Evolutionary conservation across 1,140 invertebrate species (phyloP), one percentile per base, ranked within the genome.

Genomic region (Bombus confusus): DNA sequence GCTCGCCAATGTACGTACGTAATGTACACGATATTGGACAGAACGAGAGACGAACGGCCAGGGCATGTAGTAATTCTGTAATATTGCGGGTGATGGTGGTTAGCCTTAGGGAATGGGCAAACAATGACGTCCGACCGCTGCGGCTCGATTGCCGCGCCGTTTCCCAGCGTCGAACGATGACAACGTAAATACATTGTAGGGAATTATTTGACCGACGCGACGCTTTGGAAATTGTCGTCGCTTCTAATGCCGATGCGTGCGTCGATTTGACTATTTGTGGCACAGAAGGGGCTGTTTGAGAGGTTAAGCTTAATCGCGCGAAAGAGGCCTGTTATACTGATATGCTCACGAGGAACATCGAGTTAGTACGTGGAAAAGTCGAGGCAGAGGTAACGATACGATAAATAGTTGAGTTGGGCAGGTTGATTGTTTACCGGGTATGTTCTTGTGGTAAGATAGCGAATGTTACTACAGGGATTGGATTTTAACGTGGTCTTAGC

Each of bases 1-100:
- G 83, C 77, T 83, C 71, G 71, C 77, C 88, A 71, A 88, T 90
- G 90, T 87, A 88, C 87, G 90, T 90, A 83, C 83, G 88, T 86
- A 91, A 88, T 91, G 91, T 87, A 88, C 89, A 85, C 84, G 85
- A 87, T 92, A 92, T 92, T 91, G 91, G 87, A 86, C 86, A 62
- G 87, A 85, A 85, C 83, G 87, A 86, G 90, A 89, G 89, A 87
- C 77, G 85, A 86, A 87, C 80, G 85, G 84, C 74, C 81, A 68
- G 59, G 72, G 80, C 77, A 83, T 91, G 87, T 92, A 92, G 92
- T 91, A 92, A 92, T 93, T 92, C 92, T 92, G 92, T 93, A 93
- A 93, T 93, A 93, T 93, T 89, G 91, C 87, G 91, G 92, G 89
- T 92, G 92, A 90, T 90, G 90, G 91, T 88, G 92, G 92, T 92